These are phyloP conservation scores for Crenichthys baileyi DNA, from an alignment of 2,797 vertebrate species.

Conservation along the genomic window DNA sequence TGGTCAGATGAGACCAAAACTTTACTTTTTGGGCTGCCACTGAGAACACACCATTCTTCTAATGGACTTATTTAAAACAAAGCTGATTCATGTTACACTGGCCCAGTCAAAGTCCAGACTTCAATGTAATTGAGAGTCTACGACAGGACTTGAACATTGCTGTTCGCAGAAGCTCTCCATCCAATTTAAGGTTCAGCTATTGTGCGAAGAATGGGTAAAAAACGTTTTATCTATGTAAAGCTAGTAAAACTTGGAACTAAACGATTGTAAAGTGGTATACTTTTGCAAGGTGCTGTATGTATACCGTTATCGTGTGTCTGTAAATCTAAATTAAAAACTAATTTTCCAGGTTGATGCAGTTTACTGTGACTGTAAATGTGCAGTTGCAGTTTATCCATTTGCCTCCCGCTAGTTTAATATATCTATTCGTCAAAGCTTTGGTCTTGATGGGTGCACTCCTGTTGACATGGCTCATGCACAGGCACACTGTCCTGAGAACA, in stretches of 20 bases:
- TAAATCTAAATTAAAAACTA: not conserved
- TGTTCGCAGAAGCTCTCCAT: not conserved
- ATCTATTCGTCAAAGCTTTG: constrained; percentile 23
- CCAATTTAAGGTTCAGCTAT: not conserved
- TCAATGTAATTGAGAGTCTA: not conserved
- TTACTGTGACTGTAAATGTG: not conserved
- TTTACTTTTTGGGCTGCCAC: no score
- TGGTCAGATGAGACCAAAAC: no score
- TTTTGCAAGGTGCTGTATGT: not conserved
- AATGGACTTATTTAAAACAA: no score
- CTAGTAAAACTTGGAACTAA: not conserved
- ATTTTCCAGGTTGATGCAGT: not conserved
- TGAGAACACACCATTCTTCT: no score
- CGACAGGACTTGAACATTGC: not conserved
- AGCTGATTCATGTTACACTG: no score
- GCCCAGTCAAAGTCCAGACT: no score
- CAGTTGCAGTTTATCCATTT: not conserved
- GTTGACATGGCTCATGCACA: constrained; percentile 29
- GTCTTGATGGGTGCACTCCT: constrained; percentile 29
- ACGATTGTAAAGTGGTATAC: not conserved
- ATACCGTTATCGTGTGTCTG: not conserved
- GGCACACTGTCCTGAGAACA: constrained; percentile 41
- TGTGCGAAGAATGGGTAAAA: not conserved
- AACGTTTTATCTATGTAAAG: not conserved
- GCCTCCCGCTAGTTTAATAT: not conserved